Evolutionary conservation across 2,113 vertebrate genomes (phyloP), one percentile per base, ranked within the genome.

Genomic region (Puma concolor): DNA sequence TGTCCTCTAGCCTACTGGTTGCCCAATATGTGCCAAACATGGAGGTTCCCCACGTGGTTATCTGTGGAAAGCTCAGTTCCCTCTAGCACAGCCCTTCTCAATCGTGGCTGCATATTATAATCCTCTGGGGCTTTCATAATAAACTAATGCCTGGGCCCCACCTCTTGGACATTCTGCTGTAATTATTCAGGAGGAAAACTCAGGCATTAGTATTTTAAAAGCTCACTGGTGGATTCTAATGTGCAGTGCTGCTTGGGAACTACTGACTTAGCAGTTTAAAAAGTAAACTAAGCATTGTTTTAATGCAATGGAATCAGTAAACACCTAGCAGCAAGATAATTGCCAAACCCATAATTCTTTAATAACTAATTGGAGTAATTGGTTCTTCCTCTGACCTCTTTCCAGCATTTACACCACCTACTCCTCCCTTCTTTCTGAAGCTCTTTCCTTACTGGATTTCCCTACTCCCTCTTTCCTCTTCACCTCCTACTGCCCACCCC

Each of bases 171-270:
- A 84, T 36, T 93, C 38, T 83, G 19, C 14, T 33, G 2, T 85
- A 52, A 84, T 84, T 87, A 74, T 69, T 74, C 15, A 38, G 10
- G 88, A 15, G n/a, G 54, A 21, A 82, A 63, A 88, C 84, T 81
- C 41, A 94, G 77, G 71, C 80, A 88, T 12, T 80, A 36, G 69
- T 87, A 71, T 94, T 97, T 94, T 87, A 76, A 95, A 89, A 92
- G 27, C 57, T 89, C 79, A 66, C 77, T 87, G 29, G 72, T 92
- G 44, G 10, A 88, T 50, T 80, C 50, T 82, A 72, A 92, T 94
- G n/a, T 63, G 77, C 52, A 84, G 27, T 10, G 8, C 23, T 60
- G 57, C 66, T 89, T 97, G 60, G 82, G 64, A 97, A 94, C 77
- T 83, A 71, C 66, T 44, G 52, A 89, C 33, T 8, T 82, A 92